Evolutionary conservation across 2,113 vertebrate genomes (phyloP).

Genomic region (Paracanthobrama guichenoti): DNA sequence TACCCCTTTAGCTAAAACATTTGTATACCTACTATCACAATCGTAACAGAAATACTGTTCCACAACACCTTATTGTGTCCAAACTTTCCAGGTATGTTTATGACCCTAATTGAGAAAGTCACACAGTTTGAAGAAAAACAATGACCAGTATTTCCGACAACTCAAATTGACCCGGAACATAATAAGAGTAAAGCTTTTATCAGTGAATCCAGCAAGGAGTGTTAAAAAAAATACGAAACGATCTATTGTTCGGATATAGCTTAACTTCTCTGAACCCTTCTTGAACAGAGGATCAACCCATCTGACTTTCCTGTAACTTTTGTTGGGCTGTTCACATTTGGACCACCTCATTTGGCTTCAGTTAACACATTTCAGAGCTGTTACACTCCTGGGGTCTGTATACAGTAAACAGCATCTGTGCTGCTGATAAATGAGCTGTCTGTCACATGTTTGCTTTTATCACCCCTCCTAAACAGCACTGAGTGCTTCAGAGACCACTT

Average conservation of each 20-base stretch:
- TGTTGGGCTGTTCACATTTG: neutral
- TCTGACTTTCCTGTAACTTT: conserved; percentile 15
- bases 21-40: too few relatives aligned
- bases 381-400: conserved; percentile 12
- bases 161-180: neutral
- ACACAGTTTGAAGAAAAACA: neutral
- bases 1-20: too few relatives aligned
- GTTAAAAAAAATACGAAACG: neutral
- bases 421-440: conserved; percentile 34
- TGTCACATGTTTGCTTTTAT: conserved; percentile 20
- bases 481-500: conserved; percentile 3
- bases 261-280: neutral
- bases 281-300: neutral
- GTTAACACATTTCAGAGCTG: conserved; percentile 35
- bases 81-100: neutral
- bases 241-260: neutral
- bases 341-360: conserved; percentile 18
- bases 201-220: too few relatives aligned
- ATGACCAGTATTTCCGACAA: neutral
- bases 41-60: neutral
- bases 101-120: neutral
- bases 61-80: neutral
- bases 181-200: too few relatives aligned
- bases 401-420: conserved; percentile 49
- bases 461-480: neutral